These are phyloP conservation scores for Aricia artaxerxes DNA, from an alignment of 2,888 invertebrate genomes.

Conservation along the genomic window DNA sequence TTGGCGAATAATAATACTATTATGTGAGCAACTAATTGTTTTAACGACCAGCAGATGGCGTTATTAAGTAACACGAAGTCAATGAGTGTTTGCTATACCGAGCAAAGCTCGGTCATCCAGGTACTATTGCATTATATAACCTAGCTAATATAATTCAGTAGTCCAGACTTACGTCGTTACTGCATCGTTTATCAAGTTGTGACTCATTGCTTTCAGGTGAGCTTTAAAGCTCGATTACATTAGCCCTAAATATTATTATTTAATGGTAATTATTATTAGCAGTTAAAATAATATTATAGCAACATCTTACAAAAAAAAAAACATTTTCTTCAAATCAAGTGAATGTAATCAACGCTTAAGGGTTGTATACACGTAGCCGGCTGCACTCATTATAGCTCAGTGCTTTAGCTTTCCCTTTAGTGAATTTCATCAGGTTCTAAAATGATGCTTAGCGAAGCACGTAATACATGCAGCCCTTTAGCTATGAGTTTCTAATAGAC, in stretches of 20 bases:
- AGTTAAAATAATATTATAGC: not conserved
- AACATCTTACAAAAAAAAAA: no score
- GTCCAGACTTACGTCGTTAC: no score
- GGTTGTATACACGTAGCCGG: not conserved
- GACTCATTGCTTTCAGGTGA: not conserved
- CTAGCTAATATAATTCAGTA: no score
- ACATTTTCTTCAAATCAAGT: not conserved
- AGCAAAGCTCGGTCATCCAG: no score
- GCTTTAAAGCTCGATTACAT: not conserved
- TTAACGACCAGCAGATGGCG: no score
- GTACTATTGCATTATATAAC: not conserved
- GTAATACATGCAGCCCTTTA: not conserved
- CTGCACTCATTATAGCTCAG: conserved; percentile 17
- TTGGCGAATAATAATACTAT: no score
- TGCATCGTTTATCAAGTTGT: not conserved
- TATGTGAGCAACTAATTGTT: no score
- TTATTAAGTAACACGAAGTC: no score
- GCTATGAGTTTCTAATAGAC: conserved; percentile 12
- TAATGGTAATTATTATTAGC: not conserved
- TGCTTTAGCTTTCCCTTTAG: conserved; percentile 18
- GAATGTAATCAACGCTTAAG: not conserved
- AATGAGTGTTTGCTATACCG: no score
- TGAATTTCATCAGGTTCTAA: conserved; percentile 3
- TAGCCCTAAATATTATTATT: not conserved
- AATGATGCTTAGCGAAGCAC: conserved; percentile 15